Evolutionary conservation across 1,140 invertebrate species (phyloP), one percentile per base, ranked within the genome.

Genomic region (Solen grandis): DNA sequence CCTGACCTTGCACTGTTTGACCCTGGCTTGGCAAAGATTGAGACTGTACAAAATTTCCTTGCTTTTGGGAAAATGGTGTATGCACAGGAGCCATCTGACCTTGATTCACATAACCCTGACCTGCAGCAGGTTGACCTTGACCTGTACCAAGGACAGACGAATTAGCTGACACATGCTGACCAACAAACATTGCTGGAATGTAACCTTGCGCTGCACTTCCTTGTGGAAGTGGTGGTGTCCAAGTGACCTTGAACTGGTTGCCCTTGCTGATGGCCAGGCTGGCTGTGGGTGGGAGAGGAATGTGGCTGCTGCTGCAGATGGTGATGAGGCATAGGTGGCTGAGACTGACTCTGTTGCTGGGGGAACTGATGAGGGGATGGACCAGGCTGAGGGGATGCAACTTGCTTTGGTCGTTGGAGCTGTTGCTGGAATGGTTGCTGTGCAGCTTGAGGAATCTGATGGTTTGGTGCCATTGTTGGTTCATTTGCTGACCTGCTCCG

Each of bases 281-380:
- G 38, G 36, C 62, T 27, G 54, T 27, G 31, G 41, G 59, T 57
- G 31, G 57, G 59, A 59, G 35, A 52, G 41, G 2, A 27, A 22
- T 10, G 22, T 55, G 36, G 84, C 35, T 87, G 86, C 35, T 80
- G 57, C 75, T 76, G 76, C 36, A 70, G 77, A n/a, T 73, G 77
- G 22, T 72, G 50, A n/a, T 52, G 14, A 36, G 52, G 46, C 50
- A 57, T 76, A 38, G 79, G 50, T 8, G 65, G 41, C 38, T 46
- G 22, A 16, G 35, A 14, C 4, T 50, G 73, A 14, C 66, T 57
- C 38, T 25, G 54, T 33, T 41, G 36, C n/a, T 19, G 19, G 35
- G 46, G 29, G 25, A 41, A 14, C 46, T 65, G 78, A 19, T 14
- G 41, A 5, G 70, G 52, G 55, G 36, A 41, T 62, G 31, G 63